Conservation (phyloP, 2,113 vertebrate species). For the Leptobrachium ailaonicum region DNA sequence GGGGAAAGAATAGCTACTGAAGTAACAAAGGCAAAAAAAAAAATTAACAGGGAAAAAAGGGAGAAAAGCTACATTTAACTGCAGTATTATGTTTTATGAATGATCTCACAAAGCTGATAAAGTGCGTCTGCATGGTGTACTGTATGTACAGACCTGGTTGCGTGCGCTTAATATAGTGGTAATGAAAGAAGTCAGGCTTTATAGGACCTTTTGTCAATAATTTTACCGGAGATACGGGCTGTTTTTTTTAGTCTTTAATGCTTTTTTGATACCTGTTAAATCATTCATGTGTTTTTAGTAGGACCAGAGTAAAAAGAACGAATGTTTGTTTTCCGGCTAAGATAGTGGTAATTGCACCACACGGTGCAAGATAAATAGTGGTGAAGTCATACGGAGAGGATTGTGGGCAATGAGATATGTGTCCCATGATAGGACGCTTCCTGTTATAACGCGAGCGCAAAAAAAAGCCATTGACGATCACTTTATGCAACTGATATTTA, state of each 20-base stretch:
- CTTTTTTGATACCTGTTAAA: neutral
- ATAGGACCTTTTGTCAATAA: slow-evolving; percentile 35
- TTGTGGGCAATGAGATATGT: too few relatives aligned
- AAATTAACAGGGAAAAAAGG: too few relatives aligned
- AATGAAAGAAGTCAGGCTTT: slow-evolving; percentile 44
- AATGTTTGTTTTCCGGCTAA: neutral
- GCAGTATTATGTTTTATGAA: too few relatives aligned
- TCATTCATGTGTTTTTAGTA: neutral
- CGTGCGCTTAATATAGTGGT: slow-evolving; percentile 35
- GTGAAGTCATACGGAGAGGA: neutral
- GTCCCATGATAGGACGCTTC: too few relatives aligned
- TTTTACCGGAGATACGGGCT: slow-evolving; percentile 1
- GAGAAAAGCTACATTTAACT: too few relatives aligned
- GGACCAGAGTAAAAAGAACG: neutral
- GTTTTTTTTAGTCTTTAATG: neutral
- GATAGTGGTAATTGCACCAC: neutral
- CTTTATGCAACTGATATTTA: too few relatives aligned
- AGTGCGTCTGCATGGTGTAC: neutral
- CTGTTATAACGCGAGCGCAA: too few relatives aligned
- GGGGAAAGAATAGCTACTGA: too few relatives aligned
- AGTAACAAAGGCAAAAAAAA: too few relatives aligned
- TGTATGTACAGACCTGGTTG: neutral
- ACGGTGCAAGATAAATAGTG: neutral
- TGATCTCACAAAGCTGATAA: neutral
- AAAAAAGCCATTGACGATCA: too few relatives aligned